phyloP scores from a whole-genome alignment of 2,888 invertebrate species.

The Tetranychus truncatus region DNA sequence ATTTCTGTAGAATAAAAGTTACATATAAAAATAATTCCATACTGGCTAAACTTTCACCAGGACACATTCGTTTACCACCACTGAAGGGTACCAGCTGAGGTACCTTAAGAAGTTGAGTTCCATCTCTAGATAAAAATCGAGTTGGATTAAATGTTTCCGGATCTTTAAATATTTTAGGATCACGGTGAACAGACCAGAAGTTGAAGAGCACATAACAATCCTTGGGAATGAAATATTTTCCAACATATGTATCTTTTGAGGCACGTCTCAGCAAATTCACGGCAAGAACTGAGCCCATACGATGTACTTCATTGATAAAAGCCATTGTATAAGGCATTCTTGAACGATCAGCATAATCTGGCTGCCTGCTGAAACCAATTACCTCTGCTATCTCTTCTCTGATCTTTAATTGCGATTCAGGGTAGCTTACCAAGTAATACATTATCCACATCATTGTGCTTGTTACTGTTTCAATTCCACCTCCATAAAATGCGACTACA shows the following conservation, averaged over 20 bases:
- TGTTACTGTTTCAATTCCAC: too few species aligned
- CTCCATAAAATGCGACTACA: too few species aligned
- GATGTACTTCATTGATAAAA: not conserved
- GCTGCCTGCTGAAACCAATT: too few species aligned
- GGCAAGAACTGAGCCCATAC: not conserved
- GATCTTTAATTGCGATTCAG: too few species aligned
- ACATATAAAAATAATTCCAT: not conserved
- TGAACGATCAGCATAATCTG: too few species aligned
- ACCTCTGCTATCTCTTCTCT: too few species aligned
- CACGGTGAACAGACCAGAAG: not conserved
- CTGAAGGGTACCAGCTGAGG: not conserved
- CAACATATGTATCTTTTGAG: not conserved
- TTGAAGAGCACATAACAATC: not conserved
- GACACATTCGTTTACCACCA: not conserved
- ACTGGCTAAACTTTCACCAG: not conserved
- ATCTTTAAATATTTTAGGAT: not conserved
- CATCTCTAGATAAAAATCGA: not conserved
- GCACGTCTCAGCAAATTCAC: not conserved
- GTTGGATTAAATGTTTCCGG: not conserved
- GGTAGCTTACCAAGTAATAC: too few species aligned
- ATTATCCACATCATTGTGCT: too few species aligned
- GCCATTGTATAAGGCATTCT: too few species aligned
- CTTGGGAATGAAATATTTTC: not conserved
- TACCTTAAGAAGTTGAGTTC: not conserved
- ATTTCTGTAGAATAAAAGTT: not conserved